Percentiles rank a stretch among this genome's conserved stretches.
These are phyloP conservation scores for Microtus oregoni DNA, from an alignment of 2,113 vertebrate genomes.

Conservation along the genomic window DNA sequence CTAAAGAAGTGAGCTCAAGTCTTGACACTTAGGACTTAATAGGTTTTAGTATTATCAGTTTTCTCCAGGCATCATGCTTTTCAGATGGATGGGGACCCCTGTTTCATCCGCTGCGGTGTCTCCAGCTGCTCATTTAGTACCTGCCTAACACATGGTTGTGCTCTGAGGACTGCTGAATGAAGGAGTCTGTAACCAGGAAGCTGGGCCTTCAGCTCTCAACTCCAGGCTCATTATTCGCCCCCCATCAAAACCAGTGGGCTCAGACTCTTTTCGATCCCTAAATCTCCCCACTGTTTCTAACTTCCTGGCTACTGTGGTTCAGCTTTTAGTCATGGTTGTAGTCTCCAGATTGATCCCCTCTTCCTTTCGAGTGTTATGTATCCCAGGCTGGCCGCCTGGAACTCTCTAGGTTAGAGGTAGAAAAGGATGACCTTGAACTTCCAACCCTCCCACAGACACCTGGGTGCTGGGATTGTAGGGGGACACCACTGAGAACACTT, in stretches of 20 bases:
- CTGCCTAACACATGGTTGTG: background rate
- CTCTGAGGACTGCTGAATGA: conserved; percentile 7
- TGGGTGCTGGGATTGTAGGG: background rate
- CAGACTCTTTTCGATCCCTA: background rate
- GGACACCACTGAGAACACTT: too few species aligned
- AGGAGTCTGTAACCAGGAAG: background rate
- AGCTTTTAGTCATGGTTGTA: background rate
- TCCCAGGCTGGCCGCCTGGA: background rate
- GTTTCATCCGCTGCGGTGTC: background rate
- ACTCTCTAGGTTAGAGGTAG: background rate
- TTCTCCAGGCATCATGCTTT: background rate
- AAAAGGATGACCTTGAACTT: background rate
- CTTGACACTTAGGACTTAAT: background rate
- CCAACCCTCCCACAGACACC: background rate
- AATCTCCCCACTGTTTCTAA: background rate
- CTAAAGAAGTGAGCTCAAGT: background rate
- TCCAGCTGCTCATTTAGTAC: background rate
- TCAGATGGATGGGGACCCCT: background rate
- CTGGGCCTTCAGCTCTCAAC: background rate
- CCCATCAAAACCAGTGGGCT: background rate
- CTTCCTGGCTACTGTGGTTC: background rate
- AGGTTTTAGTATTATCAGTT: background rate
- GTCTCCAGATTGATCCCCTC: background rate
- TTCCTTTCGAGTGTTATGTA: background rate
- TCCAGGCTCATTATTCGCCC: background rate